phyloP scores from a whole-genome alignment of 2,113 vertebrate genomes.

The Peucedramus taeniatus region DNA sequence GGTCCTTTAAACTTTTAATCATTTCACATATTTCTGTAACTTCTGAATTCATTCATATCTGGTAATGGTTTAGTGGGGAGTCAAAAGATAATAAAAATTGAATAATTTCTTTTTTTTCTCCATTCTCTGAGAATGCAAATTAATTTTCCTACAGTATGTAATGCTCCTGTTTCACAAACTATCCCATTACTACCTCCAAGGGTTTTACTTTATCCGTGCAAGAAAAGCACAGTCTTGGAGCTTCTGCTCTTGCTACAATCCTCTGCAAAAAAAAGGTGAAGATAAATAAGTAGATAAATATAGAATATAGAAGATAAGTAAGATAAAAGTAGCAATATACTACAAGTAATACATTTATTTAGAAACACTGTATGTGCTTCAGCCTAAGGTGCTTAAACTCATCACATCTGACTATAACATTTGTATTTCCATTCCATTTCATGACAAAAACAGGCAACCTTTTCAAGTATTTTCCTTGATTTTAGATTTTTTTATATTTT shows the following conservation, averaged over 20 bases:
- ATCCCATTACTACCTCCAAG: not conserved
- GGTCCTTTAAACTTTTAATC: not conserved
- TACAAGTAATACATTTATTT: not conserved
- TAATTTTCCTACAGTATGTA: not conserved
- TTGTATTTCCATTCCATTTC: not conserved
- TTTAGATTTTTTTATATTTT: not conserved
- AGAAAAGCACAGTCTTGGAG: not conserved
- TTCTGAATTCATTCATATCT: not conserved
- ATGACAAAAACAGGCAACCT: not conserved
- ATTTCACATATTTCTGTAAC: not conserved
- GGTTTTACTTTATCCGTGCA: not conserved
- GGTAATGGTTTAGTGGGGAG: not conserved
- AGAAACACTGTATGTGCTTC: not conserved
- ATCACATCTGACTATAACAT: not conserved
- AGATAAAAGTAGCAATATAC: not conserved
- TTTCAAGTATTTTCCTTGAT: not conserved
- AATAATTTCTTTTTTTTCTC: not conserved
- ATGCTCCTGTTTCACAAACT: not conserved
- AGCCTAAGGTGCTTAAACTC: not conserved
- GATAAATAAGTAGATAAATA: no score
- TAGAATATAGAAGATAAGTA: no score
- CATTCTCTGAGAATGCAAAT: not conserved
- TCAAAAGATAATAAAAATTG: not conserved
- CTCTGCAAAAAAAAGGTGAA: not conserved
- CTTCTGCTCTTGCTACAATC: not conserved